A percentile compares a stretch with the other conserved stretches of the same genome.
These are phyloP conservation scores for Parnassius smintheus DNA, from an alignment of 2,888 invertebrate species.

Conservation along the genomic window DNA sequence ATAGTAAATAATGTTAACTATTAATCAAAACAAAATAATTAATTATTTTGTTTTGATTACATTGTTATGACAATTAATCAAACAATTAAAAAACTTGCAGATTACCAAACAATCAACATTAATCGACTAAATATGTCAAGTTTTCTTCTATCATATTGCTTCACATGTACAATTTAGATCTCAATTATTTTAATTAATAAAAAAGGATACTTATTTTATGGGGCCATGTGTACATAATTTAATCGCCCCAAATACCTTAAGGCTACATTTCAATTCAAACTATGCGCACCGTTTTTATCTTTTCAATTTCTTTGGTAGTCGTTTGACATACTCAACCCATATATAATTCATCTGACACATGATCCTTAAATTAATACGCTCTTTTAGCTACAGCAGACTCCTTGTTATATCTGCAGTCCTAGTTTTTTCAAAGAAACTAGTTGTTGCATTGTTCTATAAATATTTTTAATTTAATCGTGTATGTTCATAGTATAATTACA, in stretches of 20 bases:
- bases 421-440: conserved; percentile 19
- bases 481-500: conserved; percentile 18
- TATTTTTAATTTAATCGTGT: conserved; percentile 24
- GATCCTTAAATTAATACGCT: conserved; percentile 18
- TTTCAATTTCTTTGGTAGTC: conserved; percentile 7
- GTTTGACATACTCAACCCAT: conserved; percentile 17
- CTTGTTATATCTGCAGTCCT: conserved; percentile 10
- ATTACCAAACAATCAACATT: too few species aligned
- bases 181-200: too few species aligned
- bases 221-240: too few species aligned
- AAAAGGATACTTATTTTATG: too few species aligned
- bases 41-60: too few species aligned
- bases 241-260: not conserved
- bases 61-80: too few species aligned
- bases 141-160: too few species aligned
- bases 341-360: conserved; percentile 13
- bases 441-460: conserved; percentile 18
- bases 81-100: too few species aligned
- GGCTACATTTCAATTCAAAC: not conserved
- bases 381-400: conserved; percentile 15
- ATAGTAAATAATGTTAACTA: too few species aligned
- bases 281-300: not conserved
- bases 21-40: too few species aligned
- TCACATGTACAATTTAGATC: too few species aligned
- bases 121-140: too few species aligned